A percentile compares a stretch with the other conserved stretches of the same genome.
phyloP scores from a whole-genome alignment of 2,888 invertebrate species.

The Yponomeuta malinellus region DNA sequence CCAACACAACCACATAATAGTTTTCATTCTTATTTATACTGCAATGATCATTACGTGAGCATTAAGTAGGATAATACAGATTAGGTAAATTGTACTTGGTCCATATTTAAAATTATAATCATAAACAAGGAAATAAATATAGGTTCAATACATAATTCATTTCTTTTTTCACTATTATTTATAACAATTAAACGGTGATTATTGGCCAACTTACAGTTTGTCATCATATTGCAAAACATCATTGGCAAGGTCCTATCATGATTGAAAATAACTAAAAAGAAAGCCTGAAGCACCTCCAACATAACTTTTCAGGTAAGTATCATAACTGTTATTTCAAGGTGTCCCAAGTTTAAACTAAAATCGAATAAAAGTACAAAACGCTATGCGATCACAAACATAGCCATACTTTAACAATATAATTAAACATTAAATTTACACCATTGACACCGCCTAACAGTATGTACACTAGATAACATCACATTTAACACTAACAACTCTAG shows the following conservation, averaged over 20 bases:
- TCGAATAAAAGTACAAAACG: conserved; percentile 62
- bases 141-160: not conserved
- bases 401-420: conserved; percentile 49
- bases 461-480: conserved; percentile 70
- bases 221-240: conserved; percentile 12
- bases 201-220: not conserved
- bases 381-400: conserved; percentile 70
- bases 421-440: conserved; percentile 68
- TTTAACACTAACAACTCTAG: conserved; percentile 45
- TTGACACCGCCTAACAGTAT: conserved; percentile 58
- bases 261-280: conserved; percentile 11
- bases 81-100: conserved; percentile 38
- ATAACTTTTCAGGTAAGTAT: conserved; percentile 6
- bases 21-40: conserved; percentile 32
- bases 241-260: conserved; percentile 17
- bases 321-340: conserved; percentile 29
- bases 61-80: conserved; percentile 4
- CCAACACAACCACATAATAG: conserved; percentile 67
- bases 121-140: not conserved
- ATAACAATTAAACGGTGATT: not conserved
- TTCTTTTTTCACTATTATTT: conserved; percentile 2
- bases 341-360: conserved; percentile 29
- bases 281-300: conserved; percentile 15
- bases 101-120: conserved; percentile 29
- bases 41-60: not conserved